Percentiles rank a stretch among this genome's conserved stretches.
Evolutionary conservation across 2,888 invertebrate genomes (phyloP).

Genomic region (Ectemnius lituratus): DNA sequence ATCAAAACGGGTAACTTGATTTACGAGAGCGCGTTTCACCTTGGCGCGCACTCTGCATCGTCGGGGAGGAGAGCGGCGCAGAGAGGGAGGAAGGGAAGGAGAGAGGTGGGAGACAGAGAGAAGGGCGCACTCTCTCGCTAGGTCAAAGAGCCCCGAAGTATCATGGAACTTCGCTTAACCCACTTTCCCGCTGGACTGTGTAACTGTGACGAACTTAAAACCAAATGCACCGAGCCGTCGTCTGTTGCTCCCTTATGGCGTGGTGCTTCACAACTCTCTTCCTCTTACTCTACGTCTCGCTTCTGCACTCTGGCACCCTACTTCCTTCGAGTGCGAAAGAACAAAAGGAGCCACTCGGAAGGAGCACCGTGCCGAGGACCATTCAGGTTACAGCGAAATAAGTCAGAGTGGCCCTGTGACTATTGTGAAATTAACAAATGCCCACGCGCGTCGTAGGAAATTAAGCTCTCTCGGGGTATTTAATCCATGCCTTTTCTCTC

Average conservation of each 20-base stretch:
- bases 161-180: slow-evolving; percentile 71
- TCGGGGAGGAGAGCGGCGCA: not conserved
- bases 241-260: slow-evolving; percentile 53
- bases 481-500: too few relatives aligned
- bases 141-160: slow-evolving; percentile 34
- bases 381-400: slow-evolving; percentile 35
- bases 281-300: slow-evolving; percentile 15
- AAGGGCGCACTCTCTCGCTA: slow-evolving; percentile 2
- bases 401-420: slow-evolving; percentile 13
- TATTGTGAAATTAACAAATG: slow-evolving; percentile 2
- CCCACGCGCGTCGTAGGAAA: slow-evolving; percentile 10
- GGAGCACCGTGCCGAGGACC: slow-evolving; percentile 47
- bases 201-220: slow-evolving; percentile 68
- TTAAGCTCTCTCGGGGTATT: not conserved
- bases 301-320: slow-evolving; percentile 7
- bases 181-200: slow-evolving; percentile 63
- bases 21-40: not conserved
- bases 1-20: not conserved
- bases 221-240: slow-evolving; percentile 51
- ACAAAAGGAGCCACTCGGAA: slow-evolving; percentile 49
- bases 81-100: not conserved
- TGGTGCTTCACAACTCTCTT: slow-evolving; percentile 23
- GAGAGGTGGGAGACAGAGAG: too few relatives aligned
- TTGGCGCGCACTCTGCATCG: slow-evolving; percentile 6
- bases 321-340: slow-evolving; percentile 33